These are phyloP conservation scores for Acronicta aceris DNA, from an alignment of 2,888 invertebrate species.

Conservation along the genomic window DNA sequence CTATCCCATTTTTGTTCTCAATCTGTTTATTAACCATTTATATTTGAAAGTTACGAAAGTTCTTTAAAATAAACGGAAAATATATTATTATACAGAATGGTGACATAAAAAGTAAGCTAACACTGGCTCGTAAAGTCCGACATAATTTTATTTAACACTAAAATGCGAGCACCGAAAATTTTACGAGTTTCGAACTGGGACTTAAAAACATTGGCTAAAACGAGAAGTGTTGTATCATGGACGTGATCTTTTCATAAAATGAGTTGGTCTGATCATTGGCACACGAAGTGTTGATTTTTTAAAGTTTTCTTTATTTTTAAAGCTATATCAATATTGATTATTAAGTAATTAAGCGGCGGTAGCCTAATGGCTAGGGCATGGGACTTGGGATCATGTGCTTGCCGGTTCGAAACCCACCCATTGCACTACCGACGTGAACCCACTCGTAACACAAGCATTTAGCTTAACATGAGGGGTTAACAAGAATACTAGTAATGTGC, in stretches of 20 bases:
- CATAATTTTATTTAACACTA: constrained; percentile 44
- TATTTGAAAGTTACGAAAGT: constrained; percentile 27
- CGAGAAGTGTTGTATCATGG: constrained; percentile 4
- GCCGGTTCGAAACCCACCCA: too few relatives aligned
- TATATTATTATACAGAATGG: constrained; percentile 21
- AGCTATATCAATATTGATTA: too few relatives aligned
- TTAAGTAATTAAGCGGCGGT: too few relatives aligned
- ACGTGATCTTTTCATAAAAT: constrained; percentile 2
- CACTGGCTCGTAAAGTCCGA: constrained; percentile 39
- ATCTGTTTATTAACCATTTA: constrained; percentile 24
- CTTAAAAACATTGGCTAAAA: constrained; percentile 29
- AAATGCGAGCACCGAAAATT: constrained; percentile 35
- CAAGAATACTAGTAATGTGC: too few relatives aligned
- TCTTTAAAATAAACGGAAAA: constrained; percentile 32
- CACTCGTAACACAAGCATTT: too few relatives aligned
- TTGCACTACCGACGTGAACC: too few relatives aligned
- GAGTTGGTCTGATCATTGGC: not conserved
- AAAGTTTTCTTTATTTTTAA: not conserved
- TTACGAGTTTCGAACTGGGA: constrained; percentile 34
- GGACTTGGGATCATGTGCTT: too few relatives aligned
- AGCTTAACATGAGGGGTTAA: too few relatives aligned
- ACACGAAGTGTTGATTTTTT: not conserved
- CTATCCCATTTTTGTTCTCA: not conserved
- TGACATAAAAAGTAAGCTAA: constrained; percentile 36
- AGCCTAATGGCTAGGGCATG: too few relatives aligned